Evolutionary conservation across 2,113 vertebrate species (phyloP), one percentile per base, ranked within the genome.

Genomic region (Delphinus delphis): DNA sequence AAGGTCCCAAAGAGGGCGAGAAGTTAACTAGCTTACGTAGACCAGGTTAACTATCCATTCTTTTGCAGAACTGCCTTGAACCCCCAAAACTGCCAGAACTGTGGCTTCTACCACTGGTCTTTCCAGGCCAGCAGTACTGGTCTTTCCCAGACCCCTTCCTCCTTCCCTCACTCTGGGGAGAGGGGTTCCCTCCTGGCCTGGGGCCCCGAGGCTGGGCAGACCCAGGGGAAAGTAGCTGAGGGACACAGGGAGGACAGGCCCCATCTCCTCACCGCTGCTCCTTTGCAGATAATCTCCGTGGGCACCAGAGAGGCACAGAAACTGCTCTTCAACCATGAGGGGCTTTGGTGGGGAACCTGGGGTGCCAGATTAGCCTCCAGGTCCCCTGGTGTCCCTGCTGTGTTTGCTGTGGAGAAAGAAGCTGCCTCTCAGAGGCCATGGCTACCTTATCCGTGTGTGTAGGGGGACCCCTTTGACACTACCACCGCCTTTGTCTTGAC

Each of bases 401-500:
- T 83, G 84, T 70, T 53, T 53, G 47, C 86, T 88, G 91, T 20
- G 55, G 88, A 77, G 87, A 65, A 11, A 70, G 53, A 60, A 81
- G 87, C 17, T 76, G 67, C 7, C 65, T 25, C 82, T 62, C 4
- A 7, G n/a, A 26, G 38, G 26, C 53, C 31, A 10, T 0, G 0
- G 8, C 47, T 4, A 14, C 71, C 79, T 33, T 26, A 26, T 31
- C 79, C 6, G 0, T 1, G 3, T 15, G 14, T 3, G n/a, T 26
- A 58, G 12, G 5, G 25, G 41, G 50, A 25, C 68, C 74, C 14
- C 0, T 3, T 13, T 25, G 38, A 50, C 1, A 0, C 8, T 5
- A 21, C 28, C 31, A 0, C 74, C 6, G 4, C 67, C 33, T 70
- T 47, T 28, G 9, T 62, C 67, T 28, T 68, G 21, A 50, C 1